A percentile compares a stretch with the other conserved stretches of the same genome.
Conservation (phyloP, 2,113 vertebrate species). For the Anoura caudifer region DNA sequence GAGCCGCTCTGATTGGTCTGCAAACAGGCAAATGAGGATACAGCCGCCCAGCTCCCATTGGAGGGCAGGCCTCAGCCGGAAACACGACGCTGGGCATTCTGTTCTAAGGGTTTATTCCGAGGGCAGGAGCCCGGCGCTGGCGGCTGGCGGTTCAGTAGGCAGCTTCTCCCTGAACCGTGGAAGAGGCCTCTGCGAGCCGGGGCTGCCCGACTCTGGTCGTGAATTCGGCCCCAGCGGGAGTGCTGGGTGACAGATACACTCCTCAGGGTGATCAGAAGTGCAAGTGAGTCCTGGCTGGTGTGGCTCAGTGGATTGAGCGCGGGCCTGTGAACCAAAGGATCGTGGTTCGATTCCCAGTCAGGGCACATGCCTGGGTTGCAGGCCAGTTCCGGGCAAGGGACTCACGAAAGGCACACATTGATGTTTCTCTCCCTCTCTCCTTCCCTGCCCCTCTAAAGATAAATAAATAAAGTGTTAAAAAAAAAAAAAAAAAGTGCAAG, state of each 20-base stretch:
- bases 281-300: too few relatives aligned
- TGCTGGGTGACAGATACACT: background rate
- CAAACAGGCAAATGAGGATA: background rate
- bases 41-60: background rate
- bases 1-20: background rate
- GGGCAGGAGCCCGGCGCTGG: background rate
- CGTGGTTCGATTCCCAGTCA: too few relatives aligned
- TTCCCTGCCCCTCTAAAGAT: too few relatives aligned
- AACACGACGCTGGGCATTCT: background rate
- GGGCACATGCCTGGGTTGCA: too few relatives aligned
- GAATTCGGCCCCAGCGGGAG: background rate
- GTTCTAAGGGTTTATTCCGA: background rate
- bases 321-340: too few relatives aligned
- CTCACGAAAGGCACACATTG: too few relatives aligned
- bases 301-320: too few relatives aligned
- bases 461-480: too few relatives aligned
- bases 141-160: background rate
- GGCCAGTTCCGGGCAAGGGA: too few relatives aligned
- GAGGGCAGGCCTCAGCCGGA: background rate
- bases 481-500: rapidly evolving
- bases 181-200: background rate
- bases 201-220: background rate
- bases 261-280: background rate
- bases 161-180: background rate
- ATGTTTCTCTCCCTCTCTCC: too few relatives aligned